Evolutionary conservation across 2,888 invertebrate genomes (phyloP).

Genomic region (Lycocerus yunnanus): DNA sequence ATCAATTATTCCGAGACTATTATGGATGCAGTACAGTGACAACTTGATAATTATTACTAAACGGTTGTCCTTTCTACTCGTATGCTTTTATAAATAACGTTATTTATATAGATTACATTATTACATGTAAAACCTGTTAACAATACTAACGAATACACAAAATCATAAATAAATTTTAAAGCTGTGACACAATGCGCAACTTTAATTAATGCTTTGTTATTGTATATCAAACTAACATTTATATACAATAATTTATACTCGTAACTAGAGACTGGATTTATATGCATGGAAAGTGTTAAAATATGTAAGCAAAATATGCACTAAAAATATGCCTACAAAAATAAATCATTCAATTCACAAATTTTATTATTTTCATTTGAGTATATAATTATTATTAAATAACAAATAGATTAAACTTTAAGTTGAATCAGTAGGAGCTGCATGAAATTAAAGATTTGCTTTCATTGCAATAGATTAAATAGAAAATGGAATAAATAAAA

Average conservation of each 20-base stretch:
- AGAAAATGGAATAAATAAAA: too few relatives aligned
- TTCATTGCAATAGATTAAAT: too few relatives aligned
- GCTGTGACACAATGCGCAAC: slow-evolving; percentile 1
- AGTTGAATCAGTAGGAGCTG: too few relatives aligned
- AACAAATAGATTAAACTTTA: too few relatives aligned
- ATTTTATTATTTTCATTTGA: too few relatives aligned
- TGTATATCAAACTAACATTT: not conserved
- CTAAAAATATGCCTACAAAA: too few relatives aligned
- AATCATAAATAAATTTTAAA: slow-evolving; percentile 4
- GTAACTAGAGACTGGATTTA: not conserved
- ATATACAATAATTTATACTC: not conserved
- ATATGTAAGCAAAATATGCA: not conserved
- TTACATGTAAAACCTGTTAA: slow-evolving; percentile 5
- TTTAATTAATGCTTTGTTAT: not conserved
- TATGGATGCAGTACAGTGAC: slow-evolving; percentile 33
- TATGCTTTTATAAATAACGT: slow-evolving; percentile 6
- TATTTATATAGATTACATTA: slow-evolving; percentile 11
- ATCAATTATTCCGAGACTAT: slow-evolving; percentile 19
- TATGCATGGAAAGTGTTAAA: too few relatives aligned
- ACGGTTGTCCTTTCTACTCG: slow-evolving; percentile 26
- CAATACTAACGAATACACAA: slow-evolving; percentile 2
- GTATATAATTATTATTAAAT: too few relatives aligned
- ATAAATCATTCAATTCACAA: too few relatives aligned
- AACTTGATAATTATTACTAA: slow-evolving; percentile 42
- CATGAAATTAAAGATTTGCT: too few relatives aligned